Base-by-base conservation (phyloP, 2,888 invertebrate genomes). In the Acrobasis consociella region DNA sequence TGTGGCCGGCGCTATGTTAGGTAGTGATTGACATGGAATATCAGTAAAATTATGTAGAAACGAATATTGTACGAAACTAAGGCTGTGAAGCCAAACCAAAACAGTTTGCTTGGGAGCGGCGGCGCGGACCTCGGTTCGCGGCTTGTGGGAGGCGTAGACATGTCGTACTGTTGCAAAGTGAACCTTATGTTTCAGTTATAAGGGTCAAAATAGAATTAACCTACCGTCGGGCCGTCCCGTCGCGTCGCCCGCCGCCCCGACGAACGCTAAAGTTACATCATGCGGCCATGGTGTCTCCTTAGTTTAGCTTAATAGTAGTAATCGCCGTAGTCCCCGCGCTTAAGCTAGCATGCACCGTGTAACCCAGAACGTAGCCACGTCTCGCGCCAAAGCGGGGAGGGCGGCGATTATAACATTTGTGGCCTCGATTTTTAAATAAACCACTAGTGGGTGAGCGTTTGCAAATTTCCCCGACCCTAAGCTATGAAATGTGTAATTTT, bases 401-500 rank as follows among this genome's bases (percentile, higher is more conserved):
- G 75, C 83, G 84, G 83, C 85, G 86, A 83, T 84, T 82, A 75
- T 68, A 65, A 74, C 72, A 69, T 63, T 77, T 78, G 79, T 90
- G 91, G 91, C 91, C 91, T 91, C 91, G 91, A 91, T 91, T 91
- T 91, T 88, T 81, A 87, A 85, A 75, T 22, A 70, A 73, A 76
- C 76, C 76, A 76, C 75, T 71, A 70, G 74, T 74, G 73, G 71
- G 80, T 75, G 80, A 76, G 76, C 77, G 78, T 75, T 76, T 78
- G 73, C 69, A 69, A 77, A 73, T 73, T 76, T 71, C 69, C 76
- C 73, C 71, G 89, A 89, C 89, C 90, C 91, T 86, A 79, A 83
- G 77, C 90, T 87, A 81, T 89, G 90, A 90, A 91, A 90, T 91
- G 91, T 91, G 90, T 88, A 89, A 91, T 88, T 87, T 75, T 86